phyloP scores from a whole-genome alignment of 2,113 vertebrate genomes.

The Paradoxurus hermaphroditus region DNA sequence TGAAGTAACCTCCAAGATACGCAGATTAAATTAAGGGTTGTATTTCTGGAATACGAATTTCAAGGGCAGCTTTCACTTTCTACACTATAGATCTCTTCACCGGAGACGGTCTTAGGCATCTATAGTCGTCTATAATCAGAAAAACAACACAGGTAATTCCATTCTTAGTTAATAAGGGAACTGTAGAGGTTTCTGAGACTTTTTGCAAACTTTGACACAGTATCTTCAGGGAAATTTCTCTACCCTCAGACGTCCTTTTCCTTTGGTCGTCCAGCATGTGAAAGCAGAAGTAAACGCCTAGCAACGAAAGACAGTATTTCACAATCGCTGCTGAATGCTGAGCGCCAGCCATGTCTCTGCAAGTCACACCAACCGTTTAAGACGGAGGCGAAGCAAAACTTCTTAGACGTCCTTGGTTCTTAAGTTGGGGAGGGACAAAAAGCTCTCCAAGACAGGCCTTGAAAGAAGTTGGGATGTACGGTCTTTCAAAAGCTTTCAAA shows the following conservation, averaged over 20 bases:
- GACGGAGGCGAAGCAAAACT: neutral
- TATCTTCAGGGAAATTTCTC: neutral
- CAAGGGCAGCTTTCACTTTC: neutral
- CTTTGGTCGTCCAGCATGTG: neutral
- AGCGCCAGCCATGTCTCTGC: constrained; percentile 46
- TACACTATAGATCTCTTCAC: neutral
- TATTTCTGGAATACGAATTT: neutral
- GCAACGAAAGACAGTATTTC: neutral
- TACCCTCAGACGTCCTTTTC: neutral
- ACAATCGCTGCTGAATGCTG: neutral
- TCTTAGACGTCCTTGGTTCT: neutral
- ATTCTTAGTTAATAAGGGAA: neutral
- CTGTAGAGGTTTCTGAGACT: neutral
- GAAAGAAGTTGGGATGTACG: neutral
- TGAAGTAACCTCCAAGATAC: neutral
- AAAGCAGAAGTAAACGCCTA: neutral
- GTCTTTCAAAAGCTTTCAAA: neutral
- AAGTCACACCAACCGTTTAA: constrained; percentile 39
- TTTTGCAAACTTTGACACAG: neutral
- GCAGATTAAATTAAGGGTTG: neutral
- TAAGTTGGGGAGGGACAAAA: neutral
- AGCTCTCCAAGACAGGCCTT: neutral
- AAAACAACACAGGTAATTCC: neutral
- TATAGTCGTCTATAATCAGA: neutral
- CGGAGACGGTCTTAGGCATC: neutral